These are phyloP conservation scores for Palythoa heliodiscus DNA, from an alignment of 92 coral and sea anemone species.

Conservation along the genomic window DNA sequence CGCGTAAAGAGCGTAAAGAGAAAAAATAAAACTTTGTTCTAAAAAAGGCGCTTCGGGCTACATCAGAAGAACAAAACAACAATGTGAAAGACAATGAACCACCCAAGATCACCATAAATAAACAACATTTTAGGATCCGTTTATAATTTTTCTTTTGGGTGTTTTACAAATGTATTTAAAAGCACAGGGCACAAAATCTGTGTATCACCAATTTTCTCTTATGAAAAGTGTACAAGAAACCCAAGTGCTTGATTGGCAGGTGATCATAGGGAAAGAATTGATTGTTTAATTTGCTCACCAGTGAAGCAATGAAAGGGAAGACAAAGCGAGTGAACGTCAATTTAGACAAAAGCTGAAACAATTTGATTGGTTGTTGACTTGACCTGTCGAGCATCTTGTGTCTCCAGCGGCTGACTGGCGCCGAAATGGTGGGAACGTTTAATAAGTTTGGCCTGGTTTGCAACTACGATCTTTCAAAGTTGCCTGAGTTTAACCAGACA, in stretches of 20 bases:
- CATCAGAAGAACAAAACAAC: slow-evolving; percentile 19
- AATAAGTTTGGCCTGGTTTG: slow-evolving; percentile 82
- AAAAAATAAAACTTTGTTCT: slow-evolving; percentile 34
- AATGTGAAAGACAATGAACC: slow-evolving; percentile 29
- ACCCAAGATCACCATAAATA: slow-evolving; percentile 20
- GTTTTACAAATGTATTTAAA: slow-evolving; percentile 17
- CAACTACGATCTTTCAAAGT: slow-evolving; percentile 87
- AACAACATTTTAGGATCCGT: slow-evolving; percentile 11
- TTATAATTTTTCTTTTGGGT: slow-evolving; percentile 3
- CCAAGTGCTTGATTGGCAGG: slow-evolving; percentile 84
- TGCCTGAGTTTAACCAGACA: slow-evolving; percentile 93
- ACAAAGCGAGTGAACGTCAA: slow-evolving; percentile 82
- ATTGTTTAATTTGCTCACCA: slow-evolving; percentile 93
- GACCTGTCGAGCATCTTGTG: slow-evolving; percentile 84
- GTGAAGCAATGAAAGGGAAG: slow-evolving; percentile 77
- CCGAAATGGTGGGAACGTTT: slow-evolving; percentile 85
- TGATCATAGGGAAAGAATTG: slow-evolving; percentile 74
- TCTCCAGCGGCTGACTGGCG: slow-evolving; percentile 84
- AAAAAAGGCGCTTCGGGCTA: slow-evolving; percentile 31
- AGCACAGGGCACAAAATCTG: not conserved
- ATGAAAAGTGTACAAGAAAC: slow-evolving; percentile 60
- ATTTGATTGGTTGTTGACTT: slow-evolving; percentile 70
- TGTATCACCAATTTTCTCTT: not conserved
- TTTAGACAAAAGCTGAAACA: slow-evolving; percentile 47
- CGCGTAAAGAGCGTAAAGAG: slow-evolving; percentile 31